These are phyloP conservation scores for Sinodicranocentrus sp. DNA, from an alignment of 2,888 invertebrate genomes.

Conservation along the genomic window DNA sequence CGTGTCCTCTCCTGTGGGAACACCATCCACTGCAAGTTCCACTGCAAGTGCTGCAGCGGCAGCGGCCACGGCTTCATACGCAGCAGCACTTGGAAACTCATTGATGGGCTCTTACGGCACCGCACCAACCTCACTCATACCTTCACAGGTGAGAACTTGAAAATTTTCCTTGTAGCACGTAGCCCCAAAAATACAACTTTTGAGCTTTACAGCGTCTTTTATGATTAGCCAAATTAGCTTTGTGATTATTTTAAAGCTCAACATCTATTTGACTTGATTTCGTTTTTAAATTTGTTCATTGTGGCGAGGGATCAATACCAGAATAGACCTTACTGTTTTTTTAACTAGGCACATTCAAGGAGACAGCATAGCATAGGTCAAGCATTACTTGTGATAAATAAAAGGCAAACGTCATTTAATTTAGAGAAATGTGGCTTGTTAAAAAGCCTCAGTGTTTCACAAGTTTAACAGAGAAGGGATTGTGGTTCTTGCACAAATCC, in stretches of 20 bases:
- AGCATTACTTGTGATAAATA: neutral
- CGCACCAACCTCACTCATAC: conserved; percentile 73
- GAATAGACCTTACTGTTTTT: too few relatives aligned
- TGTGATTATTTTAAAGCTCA: too few relatives aligned
- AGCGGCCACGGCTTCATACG: conserved; percentile 71
- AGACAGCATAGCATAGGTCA: conserved; percentile 1
- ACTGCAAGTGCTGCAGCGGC: conserved; percentile 65
- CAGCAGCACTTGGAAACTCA: conserved; percentile 75
- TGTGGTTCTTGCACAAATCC: neutral
- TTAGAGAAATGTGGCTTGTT: neutral
- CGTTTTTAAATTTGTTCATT: too few relatives aligned
- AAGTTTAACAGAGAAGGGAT: neutral
- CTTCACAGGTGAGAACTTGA: conserved; percentile 73
- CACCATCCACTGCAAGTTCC: conserved; percentile 44
- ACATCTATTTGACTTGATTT: too few relatives aligned
- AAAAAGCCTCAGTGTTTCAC: neutral
- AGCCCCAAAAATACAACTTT: conserved; percentile 4
- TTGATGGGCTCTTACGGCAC: conserved; percentile 76
- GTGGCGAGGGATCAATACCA: too few relatives aligned
- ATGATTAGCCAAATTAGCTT: too few relatives aligned
- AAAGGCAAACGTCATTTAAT: conserved; percentile 2
- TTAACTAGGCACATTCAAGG: too few relatives aligned
- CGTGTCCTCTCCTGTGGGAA: conserved; percentile 60
- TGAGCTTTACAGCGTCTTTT: too few relatives aligned
- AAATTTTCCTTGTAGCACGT: neutral